Evolutionary conservation across 2,888 invertebrate species (phyloP).

Genomic region (Eueremaeus valkanovi): DNA sequence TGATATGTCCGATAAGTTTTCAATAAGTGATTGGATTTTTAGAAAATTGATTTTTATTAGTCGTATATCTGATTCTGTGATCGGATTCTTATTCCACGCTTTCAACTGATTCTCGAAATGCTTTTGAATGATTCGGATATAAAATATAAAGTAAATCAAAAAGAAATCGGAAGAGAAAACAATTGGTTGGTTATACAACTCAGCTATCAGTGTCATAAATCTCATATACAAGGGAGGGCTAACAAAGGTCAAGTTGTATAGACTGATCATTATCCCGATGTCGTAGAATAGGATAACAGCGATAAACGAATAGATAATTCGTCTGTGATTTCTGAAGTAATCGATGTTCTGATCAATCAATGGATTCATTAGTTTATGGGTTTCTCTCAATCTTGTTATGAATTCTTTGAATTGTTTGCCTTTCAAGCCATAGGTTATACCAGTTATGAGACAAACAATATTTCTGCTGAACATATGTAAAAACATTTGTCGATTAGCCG

Average conservation of each 20-base stretch:
- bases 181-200: background rate
- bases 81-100: background rate
- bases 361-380: background rate
- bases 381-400: background rate
- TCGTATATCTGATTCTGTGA: background rate
- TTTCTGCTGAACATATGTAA: background rate
- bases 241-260: background rate
- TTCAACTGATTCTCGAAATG: background rate
- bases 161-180: conserved; percentile 5
- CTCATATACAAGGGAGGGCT: background rate
- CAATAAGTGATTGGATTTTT: background rate
- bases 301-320: background rate
- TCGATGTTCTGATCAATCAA: background rate
- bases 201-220: background rate
- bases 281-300: background rate
- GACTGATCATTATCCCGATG: background rate
- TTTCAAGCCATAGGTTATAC: background rate
- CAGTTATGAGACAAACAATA: background rate
- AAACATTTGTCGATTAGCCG: conserved; percentile 6
- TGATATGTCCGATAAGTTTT: background rate
- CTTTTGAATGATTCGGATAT: background rate
- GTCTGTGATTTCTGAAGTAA: background rate
- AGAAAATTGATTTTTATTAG: background rate
- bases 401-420: background rate
- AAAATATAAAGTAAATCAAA: background rate